Evolutionary conservation across 2,797 vertebrate genomes (phyloP).

Genomic region (Siniperca obscura): DNA sequence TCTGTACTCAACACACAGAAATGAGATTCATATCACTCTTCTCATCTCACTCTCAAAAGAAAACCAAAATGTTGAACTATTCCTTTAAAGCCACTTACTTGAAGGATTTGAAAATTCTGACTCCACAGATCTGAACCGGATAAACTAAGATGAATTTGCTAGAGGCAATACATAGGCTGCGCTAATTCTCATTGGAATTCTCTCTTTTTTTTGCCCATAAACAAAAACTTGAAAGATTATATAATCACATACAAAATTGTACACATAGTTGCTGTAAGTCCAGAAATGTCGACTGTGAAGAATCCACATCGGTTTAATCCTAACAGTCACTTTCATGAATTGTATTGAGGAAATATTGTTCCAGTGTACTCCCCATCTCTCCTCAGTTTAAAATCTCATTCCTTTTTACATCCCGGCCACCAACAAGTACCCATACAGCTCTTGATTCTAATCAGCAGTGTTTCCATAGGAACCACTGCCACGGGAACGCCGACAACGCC

Average conservation of each 20-base stretch:
- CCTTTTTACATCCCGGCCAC: neutral
- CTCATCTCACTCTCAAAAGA: neutral
- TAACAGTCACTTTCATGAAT: neutral
- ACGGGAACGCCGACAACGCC: conserved; percentile 92
- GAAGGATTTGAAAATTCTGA: neutral
- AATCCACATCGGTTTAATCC: neutral
- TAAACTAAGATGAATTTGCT: neutral
- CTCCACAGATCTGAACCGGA: neutral
- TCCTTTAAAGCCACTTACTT: neutral
- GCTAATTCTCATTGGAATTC: neutral
- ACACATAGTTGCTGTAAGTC: neutral
- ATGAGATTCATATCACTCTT: neutral
- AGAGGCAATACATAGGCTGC: neutral
- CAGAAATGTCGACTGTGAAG: neutral
- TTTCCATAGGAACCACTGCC: conserved; percentile 91
- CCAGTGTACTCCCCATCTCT: conserved; percentile 14
- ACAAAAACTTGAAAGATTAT: neutral
- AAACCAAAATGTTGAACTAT: neutral
- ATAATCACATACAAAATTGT: neutral
- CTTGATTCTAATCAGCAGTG: conserved; percentile 67
- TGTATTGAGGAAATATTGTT: neutral
- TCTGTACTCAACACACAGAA: neutral
- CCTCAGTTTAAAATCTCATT: conserved; percentile 25
- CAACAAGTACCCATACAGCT: conserved; percentile 20
- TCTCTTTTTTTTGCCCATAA: neutral